Percentiles rank a stretch among this genome's conserved stretches.
phyloP scores from a whole-genome alignment of 2,113 vertebrate genomes.

The Solea senegalensis region DNA sequence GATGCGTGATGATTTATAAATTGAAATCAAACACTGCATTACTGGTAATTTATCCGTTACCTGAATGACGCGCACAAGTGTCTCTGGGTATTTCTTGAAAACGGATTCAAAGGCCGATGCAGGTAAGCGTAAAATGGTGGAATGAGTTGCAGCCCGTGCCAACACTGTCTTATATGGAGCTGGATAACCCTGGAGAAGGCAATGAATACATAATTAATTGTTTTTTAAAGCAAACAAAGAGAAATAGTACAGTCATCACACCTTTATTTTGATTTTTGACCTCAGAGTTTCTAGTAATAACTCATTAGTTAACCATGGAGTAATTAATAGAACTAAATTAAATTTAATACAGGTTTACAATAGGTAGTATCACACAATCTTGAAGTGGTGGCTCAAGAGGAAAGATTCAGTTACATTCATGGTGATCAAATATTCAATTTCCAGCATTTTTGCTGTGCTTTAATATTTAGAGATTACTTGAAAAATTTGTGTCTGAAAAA shows the following conservation, averaged over 20 bases:
- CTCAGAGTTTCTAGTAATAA: not conserved
- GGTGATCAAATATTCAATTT: no score
- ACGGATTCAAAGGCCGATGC: slow-evolving; percentile 91
- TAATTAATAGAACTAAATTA: no score
- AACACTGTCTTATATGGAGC: slow-evolving; percentile 93
- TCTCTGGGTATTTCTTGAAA: slow-evolving; percentile 95
- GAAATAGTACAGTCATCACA: not conserved
- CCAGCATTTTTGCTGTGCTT: no score
- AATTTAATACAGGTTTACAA: no score
- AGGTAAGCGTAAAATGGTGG: slow-evolving; percentile 90
- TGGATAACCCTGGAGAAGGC: slow-evolving; percentile 85
- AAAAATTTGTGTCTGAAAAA: no score
- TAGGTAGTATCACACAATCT: no score
- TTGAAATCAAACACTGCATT: not conserved
- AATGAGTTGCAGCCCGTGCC: slow-evolving; percentile 84
- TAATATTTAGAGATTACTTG: no score
- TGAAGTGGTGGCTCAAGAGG: no score
- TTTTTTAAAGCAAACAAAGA: not conserved
- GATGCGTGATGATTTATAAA: not conserved
- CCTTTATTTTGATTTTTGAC: not conserved
- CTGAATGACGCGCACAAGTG: slow-evolving; percentile 94
- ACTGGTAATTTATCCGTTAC: slow-evolving; percentile 65
- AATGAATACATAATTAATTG: not conserved
- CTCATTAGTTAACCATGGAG: no score
- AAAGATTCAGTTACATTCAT: no score